Conservation (phyloP, 1,140 invertebrate genomes). For the Maniola jurtina region DNA sequence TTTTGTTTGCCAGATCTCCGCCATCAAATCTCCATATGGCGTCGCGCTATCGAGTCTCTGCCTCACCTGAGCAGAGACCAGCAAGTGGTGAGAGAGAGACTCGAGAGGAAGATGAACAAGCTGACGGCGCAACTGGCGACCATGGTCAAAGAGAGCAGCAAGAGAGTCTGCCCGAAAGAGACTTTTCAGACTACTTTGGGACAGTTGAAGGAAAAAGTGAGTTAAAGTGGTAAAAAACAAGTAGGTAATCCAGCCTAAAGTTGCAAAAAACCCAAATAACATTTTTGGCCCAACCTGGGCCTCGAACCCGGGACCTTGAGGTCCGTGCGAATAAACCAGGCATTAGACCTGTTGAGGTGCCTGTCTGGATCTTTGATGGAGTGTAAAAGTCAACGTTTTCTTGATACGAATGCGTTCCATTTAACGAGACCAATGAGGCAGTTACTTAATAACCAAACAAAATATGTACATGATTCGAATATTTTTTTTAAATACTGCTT, state of each 20-base stretch:
- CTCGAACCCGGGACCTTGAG: too few relatives aligned
- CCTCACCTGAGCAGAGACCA: slow-evolving; percentile 91
- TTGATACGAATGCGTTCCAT: too few relatives aligned
- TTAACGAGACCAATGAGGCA: too few relatives aligned
- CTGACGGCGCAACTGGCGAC: slow-evolving; percentile 80
- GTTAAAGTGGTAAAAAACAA: neutral
- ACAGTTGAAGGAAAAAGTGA: slow-evolving; percentile 85
- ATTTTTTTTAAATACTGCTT: too few relatives aligned
- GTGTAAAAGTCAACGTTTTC: too few relatives aligned
- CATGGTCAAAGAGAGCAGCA: slow-evolving; percentile 78
- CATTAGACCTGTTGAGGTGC: too few relatives aligned
- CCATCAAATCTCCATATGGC: slow-evolving; percentile 92
- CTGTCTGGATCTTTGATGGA: too few relatives aligned
- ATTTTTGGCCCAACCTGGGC: too few relatives aligned
- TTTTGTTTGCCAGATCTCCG: slow-evolving; percentile 82
- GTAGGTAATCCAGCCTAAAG: neutral
- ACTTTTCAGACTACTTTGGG: slow-evolving; percentile 85
- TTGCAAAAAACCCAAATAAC: neutral
- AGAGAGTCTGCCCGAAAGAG: slow-evolving; percentile 81
- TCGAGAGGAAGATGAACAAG: slow-evolving; percentile 84
- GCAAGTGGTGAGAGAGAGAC: slow-evolving; percentile 85
- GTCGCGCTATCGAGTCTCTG: slow-evolving; percentile 87
- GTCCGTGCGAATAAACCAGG: too few relatives aligned
- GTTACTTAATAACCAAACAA: too few relatives aligned
- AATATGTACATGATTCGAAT: too few relatives aligned